Evolutionary conservation across 2,888 invertebrate species (phyloP).

Genomic region (Plebejus argus): DNA sequence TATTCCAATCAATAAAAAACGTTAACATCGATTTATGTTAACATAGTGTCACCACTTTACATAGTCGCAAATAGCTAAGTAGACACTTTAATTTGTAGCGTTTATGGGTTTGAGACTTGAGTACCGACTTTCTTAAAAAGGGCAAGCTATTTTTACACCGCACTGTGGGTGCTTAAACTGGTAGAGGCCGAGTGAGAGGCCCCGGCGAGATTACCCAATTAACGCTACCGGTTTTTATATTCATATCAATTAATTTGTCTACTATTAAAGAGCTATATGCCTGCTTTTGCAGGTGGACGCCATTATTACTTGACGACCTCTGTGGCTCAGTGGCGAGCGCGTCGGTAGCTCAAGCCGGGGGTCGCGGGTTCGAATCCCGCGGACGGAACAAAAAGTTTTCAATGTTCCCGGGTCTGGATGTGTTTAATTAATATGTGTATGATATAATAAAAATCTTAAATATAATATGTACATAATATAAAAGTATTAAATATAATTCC

Average conservation of each 20-base stretch:
- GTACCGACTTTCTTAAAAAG: not conserved
- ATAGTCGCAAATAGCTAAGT: not conserved
- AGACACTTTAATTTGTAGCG: not conserved
- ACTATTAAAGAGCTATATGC: not conserved
- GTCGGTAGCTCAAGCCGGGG: too few relatives aligned
- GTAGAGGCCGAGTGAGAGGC: conserved; percentile 2
- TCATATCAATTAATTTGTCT: not conserved
- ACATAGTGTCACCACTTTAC: not conserved
- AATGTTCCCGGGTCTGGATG: too few relatives aligned
- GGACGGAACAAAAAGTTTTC: too few relatives aligned
- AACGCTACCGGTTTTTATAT: not conserved
- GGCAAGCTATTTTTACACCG: not conserved
- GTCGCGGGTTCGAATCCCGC: too few relatives aligned
- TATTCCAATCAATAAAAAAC: not conserved
- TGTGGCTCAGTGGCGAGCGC: too few relatives aligned
- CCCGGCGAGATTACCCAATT: not conserved
- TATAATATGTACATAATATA: too few relatives aligned
- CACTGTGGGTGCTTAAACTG: not conserved
- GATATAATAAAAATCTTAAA: too few relatives aligned
- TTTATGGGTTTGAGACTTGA: not conserved
- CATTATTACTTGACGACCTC: too few relatives aligned
- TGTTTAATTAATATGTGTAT: too few relatives aligned
- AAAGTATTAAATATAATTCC: too few relatives aligned
- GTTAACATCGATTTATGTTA: not conserved
- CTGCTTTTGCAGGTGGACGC: too few relatives aligned